Percentiles rank a stretch among this genome's conserved stretches.
Conservation (phyloP, 2,113 vertebrate species). For the Carassius carassius region DNA sequence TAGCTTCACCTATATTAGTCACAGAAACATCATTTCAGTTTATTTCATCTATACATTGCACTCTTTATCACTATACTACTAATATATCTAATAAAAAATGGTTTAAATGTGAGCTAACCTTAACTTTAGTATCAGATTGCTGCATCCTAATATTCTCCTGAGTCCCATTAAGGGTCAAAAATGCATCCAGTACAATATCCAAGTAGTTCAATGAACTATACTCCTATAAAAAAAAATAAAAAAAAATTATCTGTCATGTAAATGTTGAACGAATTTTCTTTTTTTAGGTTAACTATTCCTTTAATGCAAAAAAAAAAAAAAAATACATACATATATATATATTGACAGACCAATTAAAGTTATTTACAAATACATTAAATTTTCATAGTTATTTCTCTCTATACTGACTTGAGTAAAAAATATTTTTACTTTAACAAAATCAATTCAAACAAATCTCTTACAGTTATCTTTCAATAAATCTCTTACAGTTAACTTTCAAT, state of each 20-base stretch:
- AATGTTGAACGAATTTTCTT: too few relatives aligned
- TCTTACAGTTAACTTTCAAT: not conserved
- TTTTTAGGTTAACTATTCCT: not conserved
- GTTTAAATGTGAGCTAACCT: conserved; percentile 9
- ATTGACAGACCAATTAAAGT: too few relatives aligned
- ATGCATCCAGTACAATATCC: conserved; percentile 81
- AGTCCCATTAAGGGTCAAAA: conserved; percentile 77
- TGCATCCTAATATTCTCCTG: conserved; percentile 83
- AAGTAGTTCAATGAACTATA: conserved; percentile 89
- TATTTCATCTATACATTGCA: not conserved
- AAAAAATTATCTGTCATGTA: not conserved
- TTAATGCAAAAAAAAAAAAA: too few relatives aligned
- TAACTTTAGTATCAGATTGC: conserved; percentile 81
- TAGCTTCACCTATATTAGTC: conserved; percentile 76
- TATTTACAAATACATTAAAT: too few relatives aligned
- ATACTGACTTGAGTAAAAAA: too few relatives aligned
- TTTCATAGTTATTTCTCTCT: too few relatives aligned
- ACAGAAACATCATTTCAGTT: not conserved
- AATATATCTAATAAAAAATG: not conserved
- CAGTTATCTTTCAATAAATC: not conserved
- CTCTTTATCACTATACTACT: not conserved
- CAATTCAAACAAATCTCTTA: too few relatives aligned
- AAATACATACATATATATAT: too few relatives aligned
- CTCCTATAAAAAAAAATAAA: conserved; percentile 73
- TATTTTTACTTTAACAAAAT: too few relatives aligned